Conservation (phyloP, 2,797 vertebrate genomes). For the Gouania willdenowi region DNA sequence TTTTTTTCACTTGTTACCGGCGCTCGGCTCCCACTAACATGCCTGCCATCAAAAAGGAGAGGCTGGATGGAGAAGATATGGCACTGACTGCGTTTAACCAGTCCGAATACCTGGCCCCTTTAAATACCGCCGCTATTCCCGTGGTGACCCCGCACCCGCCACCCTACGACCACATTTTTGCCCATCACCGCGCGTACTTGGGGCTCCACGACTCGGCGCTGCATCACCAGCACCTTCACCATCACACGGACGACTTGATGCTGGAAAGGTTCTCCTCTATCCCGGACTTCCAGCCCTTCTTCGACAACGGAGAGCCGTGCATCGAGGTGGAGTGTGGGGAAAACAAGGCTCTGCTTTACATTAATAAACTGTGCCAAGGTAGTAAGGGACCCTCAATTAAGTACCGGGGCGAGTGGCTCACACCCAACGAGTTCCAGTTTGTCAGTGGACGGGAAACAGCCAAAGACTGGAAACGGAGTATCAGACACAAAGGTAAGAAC, state of each 20-base stretch:
- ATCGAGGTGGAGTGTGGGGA: constrained; percentile 98
- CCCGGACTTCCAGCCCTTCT: constrained; percentile 94
- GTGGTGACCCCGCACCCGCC: constrained; percentile 89
- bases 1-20: constrained; percentile 73
- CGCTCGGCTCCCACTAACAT: constrained; percentile 78
- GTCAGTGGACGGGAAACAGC: constrained; percentile 97
- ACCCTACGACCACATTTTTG: constrained; percentile 86
- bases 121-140: constrained; percentile 84
- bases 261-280: constrained; percentile 90
- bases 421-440: constrained; percentile 98
- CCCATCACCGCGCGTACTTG: constrained; percentile 87
- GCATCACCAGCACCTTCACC: constrained; percentile 83
- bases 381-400: constrained; percentile 98
- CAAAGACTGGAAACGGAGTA: constrained; percentile 98
- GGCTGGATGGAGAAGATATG: constrained; percentile 90
- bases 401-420: constrained; percentile 96
- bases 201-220: constrained; percentile 81
- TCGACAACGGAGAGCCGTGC: constrained; percentile 94
- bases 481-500: constrained; percentile 97
- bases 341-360: constrained; percentile 95
- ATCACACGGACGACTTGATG: constrained; percentile 86
- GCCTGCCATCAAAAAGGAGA: constrained; percentile 97
- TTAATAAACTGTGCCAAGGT: constrained; percentile 95
- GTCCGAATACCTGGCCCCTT: constrained; percentile 89
- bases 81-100: constrained; percentile 89